These are phyloP conservation scores for Myotis brandtii DNA, from an alignment of 2,113 vertebrate genomes.

Conservation along the genomic window DNA sequence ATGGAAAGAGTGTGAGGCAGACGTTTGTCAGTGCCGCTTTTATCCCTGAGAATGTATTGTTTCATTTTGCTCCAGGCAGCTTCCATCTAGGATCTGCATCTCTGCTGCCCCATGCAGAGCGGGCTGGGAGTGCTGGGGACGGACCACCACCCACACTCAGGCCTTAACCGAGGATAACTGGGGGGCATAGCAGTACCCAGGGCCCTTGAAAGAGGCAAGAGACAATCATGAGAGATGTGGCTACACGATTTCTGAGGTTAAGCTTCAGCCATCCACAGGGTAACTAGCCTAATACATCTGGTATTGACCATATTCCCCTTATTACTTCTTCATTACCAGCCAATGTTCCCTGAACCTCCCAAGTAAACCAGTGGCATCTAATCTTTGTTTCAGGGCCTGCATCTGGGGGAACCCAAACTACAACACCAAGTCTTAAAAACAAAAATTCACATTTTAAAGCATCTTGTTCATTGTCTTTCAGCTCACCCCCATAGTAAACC, in stretches of 20 bases:
- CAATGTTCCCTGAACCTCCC: not conserved
- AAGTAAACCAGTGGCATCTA: not conserved
- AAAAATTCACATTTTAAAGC: not conserved
- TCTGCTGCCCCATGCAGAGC: not conserved
- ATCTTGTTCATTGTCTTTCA: not conserved
- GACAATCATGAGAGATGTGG: rapidly evolving
- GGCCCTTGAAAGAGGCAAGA: not conserved
- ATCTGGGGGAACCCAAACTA: not conserved
- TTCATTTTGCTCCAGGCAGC: not conserved
- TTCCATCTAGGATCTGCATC: not conserved
- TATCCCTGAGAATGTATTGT: not conserved
- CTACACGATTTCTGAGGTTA: not conserved
- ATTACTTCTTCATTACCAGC: not conserved
- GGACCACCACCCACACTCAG: not conserved
- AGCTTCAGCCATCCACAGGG: not conserved
- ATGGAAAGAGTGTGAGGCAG: not conserved
- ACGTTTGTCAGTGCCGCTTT: not conserved
- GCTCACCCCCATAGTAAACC: not conserved
- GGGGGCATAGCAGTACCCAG: not conserved
- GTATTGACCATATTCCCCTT: not conserved
- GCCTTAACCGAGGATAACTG: not conserved
- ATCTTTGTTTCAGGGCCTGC: not conserved
- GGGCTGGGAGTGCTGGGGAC: not conserved
- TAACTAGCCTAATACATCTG: not conserved
- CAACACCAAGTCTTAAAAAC: not conserved